Evolutionary conservation across 1,140 invertebrate species (phyloP).

Genomic region (Euura lappo): DNA sequence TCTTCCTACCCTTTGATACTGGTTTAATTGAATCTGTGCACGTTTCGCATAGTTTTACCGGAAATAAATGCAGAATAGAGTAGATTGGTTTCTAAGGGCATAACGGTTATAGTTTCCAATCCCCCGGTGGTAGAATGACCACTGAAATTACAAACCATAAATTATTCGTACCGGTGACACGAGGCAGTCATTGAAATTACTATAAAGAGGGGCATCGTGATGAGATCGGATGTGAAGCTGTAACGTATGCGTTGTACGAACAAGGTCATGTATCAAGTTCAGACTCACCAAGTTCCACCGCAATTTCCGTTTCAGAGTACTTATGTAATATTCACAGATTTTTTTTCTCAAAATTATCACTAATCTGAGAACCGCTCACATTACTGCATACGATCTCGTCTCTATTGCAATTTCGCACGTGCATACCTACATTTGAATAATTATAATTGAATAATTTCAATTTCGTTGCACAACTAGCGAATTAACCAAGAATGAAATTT

Average conservation of each 20-base stretch:
- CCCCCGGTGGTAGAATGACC: not conserved
- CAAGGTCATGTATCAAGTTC: constrained; percentile 38
- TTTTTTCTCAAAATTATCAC: not conserved
- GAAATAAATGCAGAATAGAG: not conserved
- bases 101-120: not conserved
- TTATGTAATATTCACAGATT: not conserved
- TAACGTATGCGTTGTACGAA: not conserved
- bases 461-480: too few species aligned
- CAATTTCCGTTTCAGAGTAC: constrained; percentile 26
- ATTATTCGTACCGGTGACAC: not conserved
- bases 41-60: not conserved
- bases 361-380: not conserved
- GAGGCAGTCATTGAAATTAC: not conserved
- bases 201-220: not conserved
- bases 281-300: constrained; percentile 21
- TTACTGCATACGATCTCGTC: not conserved
- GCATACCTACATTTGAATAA: too few species aligned
- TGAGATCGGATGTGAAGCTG: not conserved
- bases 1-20: too few species aligned
- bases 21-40: too few species aligned
- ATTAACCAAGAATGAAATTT: too few species aligned
- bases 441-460: too few species aligned
- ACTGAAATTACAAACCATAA: constrained; percentile 1
- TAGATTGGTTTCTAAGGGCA: not conserved
- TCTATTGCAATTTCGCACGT: too few species aligned